Evolutionary conservation across 2,113 vertebrate species (phyloP), one percentile per base, ranked within the genome.

Genomic region (Labeo catla): DNA sequence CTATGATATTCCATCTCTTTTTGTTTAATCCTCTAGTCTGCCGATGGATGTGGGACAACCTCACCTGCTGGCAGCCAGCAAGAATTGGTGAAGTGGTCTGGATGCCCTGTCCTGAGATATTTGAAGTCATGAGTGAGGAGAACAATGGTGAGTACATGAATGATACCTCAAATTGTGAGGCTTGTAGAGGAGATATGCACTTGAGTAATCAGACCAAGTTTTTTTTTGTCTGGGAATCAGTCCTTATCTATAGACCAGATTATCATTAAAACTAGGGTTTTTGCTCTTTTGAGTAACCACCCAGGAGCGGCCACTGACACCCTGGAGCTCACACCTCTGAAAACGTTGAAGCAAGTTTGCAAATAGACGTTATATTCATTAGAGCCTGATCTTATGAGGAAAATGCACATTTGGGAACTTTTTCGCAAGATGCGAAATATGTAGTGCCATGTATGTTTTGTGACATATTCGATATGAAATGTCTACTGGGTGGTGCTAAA

Each of bases 31-130:
- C 52, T 52, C 0, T 83, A 98, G 98, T 91, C 23, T 99, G 98
- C 87, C 95, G 96, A 0, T 97, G 97, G 92, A 96, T 98, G 96
- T 99, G 98, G 98, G 98, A 99, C 89, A 98, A 99, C 49, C 95
- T 99, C 86, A 98, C 98, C 0, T 99, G 98, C 86, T 99, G 98
- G 98, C 96, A 97, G 93, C 95, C 96, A 0, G 96, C 96, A 7
- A 93, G 65, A 0, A 86, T 98, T 2, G 97, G 97, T 0, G 96
- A 99, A 81, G 95, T 96, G 0, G 96, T 97, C 81, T 94, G 94
- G 49, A 97, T 98, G 87, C 97, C 94, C 90, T 99, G 98, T 87
- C 97, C 97, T 0, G 97, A 96, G 1, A 88, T 99, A 47, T 97
- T 99, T 92, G 95, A 93, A 28, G 91, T 98, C 89, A 95, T 98